A percentile compares a stretch with the other conserved stretches of the same genome.
Conservation (phyloP, 2,113 vertebrate genomes). For the Esox niger region DNA sequence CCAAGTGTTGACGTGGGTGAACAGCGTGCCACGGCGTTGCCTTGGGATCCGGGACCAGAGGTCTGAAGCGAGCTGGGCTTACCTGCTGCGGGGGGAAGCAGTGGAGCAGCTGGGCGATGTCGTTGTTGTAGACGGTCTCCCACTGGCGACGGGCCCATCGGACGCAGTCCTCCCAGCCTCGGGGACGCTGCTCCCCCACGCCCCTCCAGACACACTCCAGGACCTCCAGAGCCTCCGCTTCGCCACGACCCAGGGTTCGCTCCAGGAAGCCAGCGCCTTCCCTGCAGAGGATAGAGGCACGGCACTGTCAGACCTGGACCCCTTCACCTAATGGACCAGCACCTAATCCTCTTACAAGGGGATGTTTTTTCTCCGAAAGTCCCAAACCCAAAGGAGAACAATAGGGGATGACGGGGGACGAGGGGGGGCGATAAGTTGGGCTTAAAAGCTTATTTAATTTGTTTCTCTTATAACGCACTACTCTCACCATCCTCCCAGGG, state of each 20-base stretch:
- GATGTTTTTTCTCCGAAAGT: not conserved
- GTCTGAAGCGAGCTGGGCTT: constrained; percentile 6
- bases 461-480: constrained; percentile 1
- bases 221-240: constrained; percentile 65
- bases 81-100: constrained; percentile 69
- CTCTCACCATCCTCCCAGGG: not conserved
- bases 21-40: not conserved
- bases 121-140: constrained; percentile 72
- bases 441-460: not conserved
- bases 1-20: constrained; percentile 42
- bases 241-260: constrained; percentile 34
- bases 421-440: not conserved
- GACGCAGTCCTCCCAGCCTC: constrained; percentile 74
- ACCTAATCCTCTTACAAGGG: constrained; percentile 11
- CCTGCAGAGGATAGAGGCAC: constrained; percentile 17
- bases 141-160: constrained; percentile 74
- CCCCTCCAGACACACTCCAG: constrained; percentile 61
- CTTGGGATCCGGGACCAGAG: not conserved
- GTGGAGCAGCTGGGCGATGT: constrained; percentile 74
- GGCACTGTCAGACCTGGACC: not conserved
- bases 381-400: not conserved
- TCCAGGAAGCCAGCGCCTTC: constrained; percentile 55
- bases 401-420: not conserved
- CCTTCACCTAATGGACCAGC: not conserved
- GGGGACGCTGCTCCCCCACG: constrained; percentile 59